These are phyloP conservation scores for Ashinkailepas kermadecensis DNA, from an alignment of 2,888 invertebrate genomes.

Conservation along the genomic window DNA sequence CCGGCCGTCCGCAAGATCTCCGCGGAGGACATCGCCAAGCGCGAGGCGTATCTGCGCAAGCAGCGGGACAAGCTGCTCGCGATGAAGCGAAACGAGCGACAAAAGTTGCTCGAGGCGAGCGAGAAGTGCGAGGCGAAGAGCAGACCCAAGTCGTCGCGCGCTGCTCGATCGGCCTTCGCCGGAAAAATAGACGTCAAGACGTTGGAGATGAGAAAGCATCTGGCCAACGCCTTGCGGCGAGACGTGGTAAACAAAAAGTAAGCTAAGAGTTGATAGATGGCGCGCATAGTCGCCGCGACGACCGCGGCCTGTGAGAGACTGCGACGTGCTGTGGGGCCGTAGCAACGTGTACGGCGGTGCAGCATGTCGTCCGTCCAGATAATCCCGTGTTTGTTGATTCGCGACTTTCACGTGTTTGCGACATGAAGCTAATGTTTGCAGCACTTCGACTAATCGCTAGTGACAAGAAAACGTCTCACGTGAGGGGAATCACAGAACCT, in stretches of 20 bases:
- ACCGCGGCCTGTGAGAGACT: too few relatives aligned
- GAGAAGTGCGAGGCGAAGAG: slow-evolving; percentile 42
- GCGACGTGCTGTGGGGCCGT: too few relatives aligned
- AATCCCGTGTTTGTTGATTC: too few relatives aligned
- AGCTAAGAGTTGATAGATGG: not conserved
- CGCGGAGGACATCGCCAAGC: slow-evolving; percentile 59
- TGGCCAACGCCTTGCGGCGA: not conserved
- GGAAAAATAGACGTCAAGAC: slow-evolving; percentile 5
- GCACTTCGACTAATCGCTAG: too few relatives aligned
- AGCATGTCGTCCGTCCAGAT: too few relatives aligned
- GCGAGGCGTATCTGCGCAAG: slow-evolving; percentile 76
- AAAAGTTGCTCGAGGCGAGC: slow-evolving; percentile 60
- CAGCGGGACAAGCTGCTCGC: slow-evolving; percentile 86
- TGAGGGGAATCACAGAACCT: too few relatives aligned
- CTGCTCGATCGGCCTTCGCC: slow-evolving; percentile 48
- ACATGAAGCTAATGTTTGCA: too few relatives aligned
- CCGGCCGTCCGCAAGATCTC: slow-evolving; percentile 27
- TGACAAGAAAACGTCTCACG: too few relatives aligned
- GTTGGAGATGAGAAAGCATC: slow-evolving; percentile 19
- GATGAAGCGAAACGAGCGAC: slow-evolving; percentile 78
- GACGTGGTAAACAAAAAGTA: slow-evolving; percentile 3
- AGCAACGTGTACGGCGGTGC: too few relatives aligned
- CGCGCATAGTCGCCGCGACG: too few relatives aligned
- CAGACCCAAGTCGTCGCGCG: slow-evolving; percentile 64
- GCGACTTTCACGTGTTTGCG: too few relatives aligned